These are phyloP conservation scores for Pecten maximus DNA, from an alignment of 2,888 invertebrate species.

Conservation along the genomic window DNA sequence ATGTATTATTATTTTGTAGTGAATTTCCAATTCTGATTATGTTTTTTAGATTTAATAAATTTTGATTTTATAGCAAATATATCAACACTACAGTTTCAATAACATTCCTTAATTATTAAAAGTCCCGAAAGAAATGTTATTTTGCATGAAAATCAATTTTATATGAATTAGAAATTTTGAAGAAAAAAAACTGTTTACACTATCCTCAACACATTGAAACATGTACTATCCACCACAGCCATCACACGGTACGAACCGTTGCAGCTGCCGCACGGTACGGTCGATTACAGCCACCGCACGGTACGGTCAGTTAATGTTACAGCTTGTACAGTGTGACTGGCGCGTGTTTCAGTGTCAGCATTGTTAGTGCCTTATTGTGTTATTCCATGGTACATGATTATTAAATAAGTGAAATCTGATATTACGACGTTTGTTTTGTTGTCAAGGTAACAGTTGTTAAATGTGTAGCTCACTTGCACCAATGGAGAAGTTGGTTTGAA, in stretches of 20 bases:
- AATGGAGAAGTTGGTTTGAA: no score
- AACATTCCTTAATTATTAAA: not conserved
- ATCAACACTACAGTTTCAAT: not conserved
- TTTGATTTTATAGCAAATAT: not conserved
- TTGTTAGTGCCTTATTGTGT: constrained; percentile 35
- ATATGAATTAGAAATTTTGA: not conserved
- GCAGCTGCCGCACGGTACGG: not conserved
- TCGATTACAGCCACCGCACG: not conserved
- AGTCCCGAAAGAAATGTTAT: not conserved
- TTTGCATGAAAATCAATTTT: not conserved
- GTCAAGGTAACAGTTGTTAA: no score
- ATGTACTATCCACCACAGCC: not conserved
- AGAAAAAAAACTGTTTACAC: not conserved
- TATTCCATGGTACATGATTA: constrained; percentile 35
- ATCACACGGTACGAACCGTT: not conserved
- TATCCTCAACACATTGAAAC: not conserved
- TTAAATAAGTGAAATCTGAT: constrained; percentile 17
- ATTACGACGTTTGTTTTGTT: not conserved
- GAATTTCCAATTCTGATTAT: not conserved
- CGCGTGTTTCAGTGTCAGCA: not conserved
- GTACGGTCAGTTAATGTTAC: not conserved
- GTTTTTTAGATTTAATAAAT: not conserved
- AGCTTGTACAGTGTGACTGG: not conserved
- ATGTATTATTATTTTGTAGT: not conserved
- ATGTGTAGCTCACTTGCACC: no score